phyloP scores from a whole-genome alignment of 2,888 invertebrate genomes.

The Morpho helenor region DNA sequence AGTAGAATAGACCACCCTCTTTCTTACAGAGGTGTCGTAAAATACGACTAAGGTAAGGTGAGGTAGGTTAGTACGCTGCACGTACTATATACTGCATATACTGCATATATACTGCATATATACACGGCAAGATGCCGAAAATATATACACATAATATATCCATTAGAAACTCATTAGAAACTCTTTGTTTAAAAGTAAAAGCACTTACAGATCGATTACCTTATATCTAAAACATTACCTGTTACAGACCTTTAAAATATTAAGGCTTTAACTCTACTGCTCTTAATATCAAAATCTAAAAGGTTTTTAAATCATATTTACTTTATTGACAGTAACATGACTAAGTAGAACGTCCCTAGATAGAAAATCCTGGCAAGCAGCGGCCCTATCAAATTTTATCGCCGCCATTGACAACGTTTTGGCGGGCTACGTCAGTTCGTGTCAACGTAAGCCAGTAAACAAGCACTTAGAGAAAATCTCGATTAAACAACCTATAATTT shows the following conservation, averaged over 20 bases:
- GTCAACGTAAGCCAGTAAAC: conserved; percentile 41
- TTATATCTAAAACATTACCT: too few species aligned
- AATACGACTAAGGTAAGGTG: too few species aligned
- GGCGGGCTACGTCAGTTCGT: conserved; percentile 49
- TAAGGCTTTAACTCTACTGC: too few species aligned
- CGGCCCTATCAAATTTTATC: conserved; percentile 67
- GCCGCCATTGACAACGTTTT: conserved; percentile 64
- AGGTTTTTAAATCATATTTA: conserved; percentile 2
- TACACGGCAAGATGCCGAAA: not conserved
- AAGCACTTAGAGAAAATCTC: conserved; percentile 25
- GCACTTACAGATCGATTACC: conserved; percentile 4
- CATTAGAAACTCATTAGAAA: not conserved
- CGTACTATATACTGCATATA: too few species aligned
- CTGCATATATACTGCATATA: too few species aligned
- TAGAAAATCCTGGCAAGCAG: conserved; percentile 40
- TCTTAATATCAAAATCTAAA: too few species aligned
- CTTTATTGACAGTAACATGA: conserved; percentile 51
- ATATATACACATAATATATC: too few species aligned
- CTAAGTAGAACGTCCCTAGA: conserved; percentile 33
- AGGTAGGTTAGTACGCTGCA: too few species aligned
- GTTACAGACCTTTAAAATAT: too few species aligned
- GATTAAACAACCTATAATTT: not conserved
- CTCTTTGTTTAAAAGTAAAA: conserved; percentile 1
- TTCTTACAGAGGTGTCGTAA: too few species aligned
- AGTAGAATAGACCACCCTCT: too few species aligned